phyloP scores from a whole-genome alignment of 2,113 vertebrate genomes.

The Coturnix japonica region DNA sequence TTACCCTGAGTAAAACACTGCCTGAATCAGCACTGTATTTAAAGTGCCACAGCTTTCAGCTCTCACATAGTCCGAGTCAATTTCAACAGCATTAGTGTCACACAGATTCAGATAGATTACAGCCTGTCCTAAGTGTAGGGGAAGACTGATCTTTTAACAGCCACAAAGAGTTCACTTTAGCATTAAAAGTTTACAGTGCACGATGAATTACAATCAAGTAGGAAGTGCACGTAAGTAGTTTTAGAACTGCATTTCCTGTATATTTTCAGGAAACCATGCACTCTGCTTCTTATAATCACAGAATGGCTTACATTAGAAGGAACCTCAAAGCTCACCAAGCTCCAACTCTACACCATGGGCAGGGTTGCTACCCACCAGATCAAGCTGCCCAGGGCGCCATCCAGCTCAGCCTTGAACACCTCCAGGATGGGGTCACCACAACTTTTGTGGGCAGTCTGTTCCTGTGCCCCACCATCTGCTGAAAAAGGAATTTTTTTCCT shows the following conservation, averaged over 20 bases:
- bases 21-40: background rate
- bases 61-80: background rate
- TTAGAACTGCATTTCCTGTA: background rate
- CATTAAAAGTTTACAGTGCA: background rate
- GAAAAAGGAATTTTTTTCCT: too few relatives aligned
- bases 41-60: rapidly evolving
- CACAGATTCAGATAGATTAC: background rate
- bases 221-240: background rate
- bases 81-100: background rate
- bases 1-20: background rate
- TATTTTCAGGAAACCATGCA: background rate
- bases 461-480: too few relatives aligned
- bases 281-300: background rate
- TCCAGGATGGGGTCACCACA: too few relatives aligned
- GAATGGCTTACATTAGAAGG: too few relatives aligned
- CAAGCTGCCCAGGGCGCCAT: too few relatives aligned
- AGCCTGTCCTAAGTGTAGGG: too few relatives aligned
- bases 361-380: too few relatives aligned
- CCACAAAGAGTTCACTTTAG: background rate
- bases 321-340: too few relatives aligned
- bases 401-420: too few relatives aligned
- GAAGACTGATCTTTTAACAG: background rate
- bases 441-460: too few relatives aligned
- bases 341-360: too few relatives aligned
- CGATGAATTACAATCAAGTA: background rate